Conservation (phyloP, 2,113 vertebrate species). For the Hyla sarda region DNA sequence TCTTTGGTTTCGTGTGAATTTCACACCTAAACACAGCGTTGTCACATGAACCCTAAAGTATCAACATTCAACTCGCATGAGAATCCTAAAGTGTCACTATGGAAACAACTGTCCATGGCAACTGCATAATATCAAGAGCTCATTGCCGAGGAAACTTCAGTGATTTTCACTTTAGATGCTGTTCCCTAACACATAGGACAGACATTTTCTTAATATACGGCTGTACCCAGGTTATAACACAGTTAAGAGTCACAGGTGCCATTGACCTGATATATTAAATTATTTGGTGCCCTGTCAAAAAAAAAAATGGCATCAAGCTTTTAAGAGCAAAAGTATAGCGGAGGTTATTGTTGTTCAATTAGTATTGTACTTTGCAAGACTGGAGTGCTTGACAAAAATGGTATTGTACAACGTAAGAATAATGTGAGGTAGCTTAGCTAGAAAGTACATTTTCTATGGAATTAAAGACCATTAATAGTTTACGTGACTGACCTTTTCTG, state of each 20-base stretch:
- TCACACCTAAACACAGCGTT: neutral
- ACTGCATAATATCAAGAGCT: neutral
- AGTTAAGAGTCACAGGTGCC: slow-evolving; percentile 1
- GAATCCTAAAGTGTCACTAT: neutral
- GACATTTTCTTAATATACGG: neutral
- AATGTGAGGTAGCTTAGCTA: neutral
- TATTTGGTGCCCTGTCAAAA: slow-evolving; percentile 21
- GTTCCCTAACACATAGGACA: neutral
- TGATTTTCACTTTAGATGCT: neutral
- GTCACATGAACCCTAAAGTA: neutral
- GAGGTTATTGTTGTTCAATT: slow-evolving; percentile 39
- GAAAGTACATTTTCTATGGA: neutral
- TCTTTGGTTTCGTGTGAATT: neutral
- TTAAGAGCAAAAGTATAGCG: neutral
- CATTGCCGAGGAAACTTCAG: neutral
- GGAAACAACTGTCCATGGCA: slow-evolving; percentile 25
- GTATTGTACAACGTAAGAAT: neutral
- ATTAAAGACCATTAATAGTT: neutral
- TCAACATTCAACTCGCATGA: neutral
- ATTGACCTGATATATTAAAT: slow-evolving; percentile 32
- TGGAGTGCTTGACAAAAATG: neutral
- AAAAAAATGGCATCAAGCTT: slow-evolving; percentile 7
- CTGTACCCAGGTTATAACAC: neutral
- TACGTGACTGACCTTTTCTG: no score
- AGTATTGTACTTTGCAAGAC: slow-evolving; percentile 1